phyloP scores from a whole-genome alignment of 2,113 vertebrate genomes.

The Sula dactylatra region DNA sequence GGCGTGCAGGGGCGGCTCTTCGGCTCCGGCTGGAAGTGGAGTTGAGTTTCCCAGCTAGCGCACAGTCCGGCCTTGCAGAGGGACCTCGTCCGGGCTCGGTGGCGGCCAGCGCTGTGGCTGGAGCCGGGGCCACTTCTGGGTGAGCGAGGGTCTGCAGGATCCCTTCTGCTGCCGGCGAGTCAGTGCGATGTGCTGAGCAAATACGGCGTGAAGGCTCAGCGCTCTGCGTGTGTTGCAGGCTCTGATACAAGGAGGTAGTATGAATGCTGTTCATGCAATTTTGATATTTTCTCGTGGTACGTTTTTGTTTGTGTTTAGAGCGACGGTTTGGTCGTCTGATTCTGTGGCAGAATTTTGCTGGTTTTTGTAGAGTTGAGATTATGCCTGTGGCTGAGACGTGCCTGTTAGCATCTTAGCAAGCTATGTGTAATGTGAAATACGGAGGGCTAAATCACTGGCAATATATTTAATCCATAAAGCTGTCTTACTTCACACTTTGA shows the following conservation, averaged over 20 bases:
- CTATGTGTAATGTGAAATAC: not conserved
- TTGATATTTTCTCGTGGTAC: not conserved
- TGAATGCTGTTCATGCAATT: not conserved
- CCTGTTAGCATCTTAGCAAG: not conserved
- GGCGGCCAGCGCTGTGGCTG: not conserved
- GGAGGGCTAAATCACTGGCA: not conserved
- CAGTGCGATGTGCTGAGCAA: not conserved
- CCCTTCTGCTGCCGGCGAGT: not conserved
- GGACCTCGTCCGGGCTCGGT: not conserved
- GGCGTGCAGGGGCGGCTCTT: not conserved
- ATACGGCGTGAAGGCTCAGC: accelerated
- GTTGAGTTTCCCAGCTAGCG: accelerated
- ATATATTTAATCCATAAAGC: not conserved
- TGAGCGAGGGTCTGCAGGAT: not conserved
- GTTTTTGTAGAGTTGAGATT: not conserved
- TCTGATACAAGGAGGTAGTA: not conserved
- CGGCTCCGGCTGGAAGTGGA: not conserved
- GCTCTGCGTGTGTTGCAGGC: not conserved
- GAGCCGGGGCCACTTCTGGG: not conserved
- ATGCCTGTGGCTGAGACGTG: not conserved
- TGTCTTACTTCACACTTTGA: not conserved
- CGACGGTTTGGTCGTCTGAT: not conserved
- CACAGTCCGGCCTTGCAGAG: not conserved
- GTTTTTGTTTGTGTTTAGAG: not conserved
- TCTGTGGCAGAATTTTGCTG: not conserved